Base-by-base conservation (phyloP, 2,797 vertebrate species). In the Lagorchestes hirsutus region DNA sequence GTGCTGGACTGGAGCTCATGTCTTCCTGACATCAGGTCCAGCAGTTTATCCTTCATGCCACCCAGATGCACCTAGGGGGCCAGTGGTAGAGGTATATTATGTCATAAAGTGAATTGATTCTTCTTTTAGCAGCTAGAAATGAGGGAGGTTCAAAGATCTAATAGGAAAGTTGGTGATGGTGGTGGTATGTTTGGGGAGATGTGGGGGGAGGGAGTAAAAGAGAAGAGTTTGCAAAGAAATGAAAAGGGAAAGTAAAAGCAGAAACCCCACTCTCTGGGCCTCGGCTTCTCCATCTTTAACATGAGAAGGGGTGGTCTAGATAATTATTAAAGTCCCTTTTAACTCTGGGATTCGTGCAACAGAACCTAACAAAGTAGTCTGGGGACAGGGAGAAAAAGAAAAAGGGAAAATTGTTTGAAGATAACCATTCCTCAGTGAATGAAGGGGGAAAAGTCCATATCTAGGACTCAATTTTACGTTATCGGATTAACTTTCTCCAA, bases 61-160 rank as follows among this genome's bases (percentile, higher is more conserved):
- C 62, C 34, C 40, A 16, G 34, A 4, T 67, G 62, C 1, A 11
- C 34, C 2, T 18, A 67, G 59, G 59, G 95, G 96, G 57, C 96
- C 95, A 96, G 95, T 92, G 91, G 82, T 54, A 13, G 96, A 56
- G 74, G 94, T 95, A 97, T 96, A 96, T 93, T 96, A 96, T 95
- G 28, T 94, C 96, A 94, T 94, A 96, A 95, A 96, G 87, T 94
- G 52, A 46, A 92, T 58, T 50, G n/a, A 54, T 58, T 97, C 87
- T 91, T 94, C 91, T 91, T 96, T 55, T 92, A 67, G 96, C 92
- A 92, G 29, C 31, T 22, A 93, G 18, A 52, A 93, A 92, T 96
- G 91, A 18, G 55, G n/a, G 55, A 52, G 82, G 96, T 93, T 57
- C 31, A 52, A 92, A 94, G 52, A 96, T 94, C 74, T 90, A 94